phyloP scores from a whole-genome alignment of 2,113 vertebrate genomes.

The Colaptes auratus region DNA sequence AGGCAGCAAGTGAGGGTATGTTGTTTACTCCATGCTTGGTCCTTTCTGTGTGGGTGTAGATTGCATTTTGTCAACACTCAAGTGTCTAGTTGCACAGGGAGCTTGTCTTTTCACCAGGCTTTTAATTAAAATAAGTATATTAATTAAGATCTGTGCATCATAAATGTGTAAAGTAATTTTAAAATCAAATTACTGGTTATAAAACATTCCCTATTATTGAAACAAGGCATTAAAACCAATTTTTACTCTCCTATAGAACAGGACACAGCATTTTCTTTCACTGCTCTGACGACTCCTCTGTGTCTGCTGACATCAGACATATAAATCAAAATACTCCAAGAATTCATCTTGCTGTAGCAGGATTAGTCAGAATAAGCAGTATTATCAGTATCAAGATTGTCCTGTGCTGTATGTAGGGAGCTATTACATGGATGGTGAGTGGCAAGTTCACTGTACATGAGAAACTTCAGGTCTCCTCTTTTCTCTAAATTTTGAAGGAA shows the following conservation, averaged over 20 bases:
- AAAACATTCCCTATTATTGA: neutral
- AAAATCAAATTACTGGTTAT: neutral
- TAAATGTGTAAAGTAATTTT: neutral
- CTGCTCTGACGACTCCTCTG: neutral
- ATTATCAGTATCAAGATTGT: neutral
- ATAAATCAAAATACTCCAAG: neutral
- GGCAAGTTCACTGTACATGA: neutral
- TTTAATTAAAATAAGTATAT: neutral
- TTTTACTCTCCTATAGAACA: neutral
- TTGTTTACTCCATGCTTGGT: neutral
- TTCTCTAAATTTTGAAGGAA: neutral
- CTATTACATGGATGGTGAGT: neutral
- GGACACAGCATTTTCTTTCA: neutral
- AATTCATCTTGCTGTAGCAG: neutral
- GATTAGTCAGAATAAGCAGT: neutral
- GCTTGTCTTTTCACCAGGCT: neutral
- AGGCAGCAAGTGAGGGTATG: neutral
- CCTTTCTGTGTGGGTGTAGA: neutral
- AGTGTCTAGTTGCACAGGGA: neutral
- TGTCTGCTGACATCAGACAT: neutral
- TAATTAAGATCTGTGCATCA: neutral
- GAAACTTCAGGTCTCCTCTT: neutral
- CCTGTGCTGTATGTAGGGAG: fast-evolving
- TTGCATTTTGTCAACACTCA: neutral
- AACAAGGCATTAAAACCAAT: neutral